phyloP scores from a whole-genome alignment of 2,797 vertebrate species.

The Gymnoscopelus microlampas region DNA sequence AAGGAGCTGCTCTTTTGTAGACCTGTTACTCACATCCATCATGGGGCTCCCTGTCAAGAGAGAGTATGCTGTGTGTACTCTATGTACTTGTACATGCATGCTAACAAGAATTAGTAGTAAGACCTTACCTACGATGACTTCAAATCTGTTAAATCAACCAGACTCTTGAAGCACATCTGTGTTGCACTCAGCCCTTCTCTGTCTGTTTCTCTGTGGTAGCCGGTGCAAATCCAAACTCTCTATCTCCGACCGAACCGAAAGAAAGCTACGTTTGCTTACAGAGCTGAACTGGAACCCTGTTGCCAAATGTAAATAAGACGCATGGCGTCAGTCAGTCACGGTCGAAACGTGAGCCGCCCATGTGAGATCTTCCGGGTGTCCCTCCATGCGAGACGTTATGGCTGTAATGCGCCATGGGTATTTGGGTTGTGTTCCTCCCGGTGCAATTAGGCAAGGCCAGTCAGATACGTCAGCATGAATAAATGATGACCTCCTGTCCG shows the following conservation, averaged over 20 bases:
- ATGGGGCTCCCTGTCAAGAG: slow-evolving; percentile 32
- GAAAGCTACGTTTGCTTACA: slow-evolving; percentile 29
- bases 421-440: slow-evolving; percentile 63
- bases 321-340: slow-evolving; percentile 31
- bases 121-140: slow-evolving; percentile 40
- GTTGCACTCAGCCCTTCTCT: neutral
- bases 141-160: slow-evolving; percentile 31
- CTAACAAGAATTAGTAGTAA: slow-evolving; percentile 8
- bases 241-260: slow-evolving; percentile 4
- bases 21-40: slow-evolving; percentile 26
- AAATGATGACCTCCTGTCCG: slow-evolving; percentile 59
- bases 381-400: slow-evolving; percentile 53
- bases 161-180: slow-evolving; percentile 14
- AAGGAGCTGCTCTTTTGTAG: slow-evolving; percentile 28
- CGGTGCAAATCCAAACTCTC: neutral
- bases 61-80: slow-evolving; percentile 1
- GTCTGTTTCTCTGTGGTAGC: neutral
- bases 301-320: slow-evolving; percentile 70
- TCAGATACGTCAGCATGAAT: slow-evolving; percentile 69
- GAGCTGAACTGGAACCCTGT: slow-evolving; percentile 33
- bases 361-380: slow-evolving; percentile 12
- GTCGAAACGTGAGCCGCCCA: slow-evolving; percentile 52
- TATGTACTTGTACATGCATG: neutral
- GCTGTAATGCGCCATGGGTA: slow-evolving; percentile 31
- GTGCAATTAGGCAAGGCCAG: slow-evolving; percentile 58